These are phyloP conservation scores for Melanchra persicariae DNA, from an alignment of 2,888 invertebrate genomes.

Conservation along the genomic window DNA sequence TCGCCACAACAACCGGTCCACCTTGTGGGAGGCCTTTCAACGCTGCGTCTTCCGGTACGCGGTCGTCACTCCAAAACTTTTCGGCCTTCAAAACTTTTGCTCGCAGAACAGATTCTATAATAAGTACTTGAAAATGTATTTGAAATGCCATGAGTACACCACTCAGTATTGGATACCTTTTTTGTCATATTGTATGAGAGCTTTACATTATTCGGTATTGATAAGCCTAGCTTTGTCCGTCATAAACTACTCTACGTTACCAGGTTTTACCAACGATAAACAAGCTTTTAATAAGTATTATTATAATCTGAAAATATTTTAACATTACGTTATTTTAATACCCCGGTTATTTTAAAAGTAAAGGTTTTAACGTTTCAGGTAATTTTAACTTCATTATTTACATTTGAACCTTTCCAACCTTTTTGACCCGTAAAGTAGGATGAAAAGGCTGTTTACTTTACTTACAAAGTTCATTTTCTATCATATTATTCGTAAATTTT, in stretches of 20 bases:
- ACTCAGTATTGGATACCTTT: no score
- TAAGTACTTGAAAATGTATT: no score
- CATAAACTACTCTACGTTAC: no score
- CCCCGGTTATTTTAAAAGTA: conserved; percentile 15
- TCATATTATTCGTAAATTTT: conserved; percentile 14
- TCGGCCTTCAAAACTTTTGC: no score
- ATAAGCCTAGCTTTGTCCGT: neutral
- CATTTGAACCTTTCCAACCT: conserved; percentile 53
- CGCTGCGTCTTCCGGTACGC: no score
- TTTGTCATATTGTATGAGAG: neutral
- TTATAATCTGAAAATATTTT: neutral
- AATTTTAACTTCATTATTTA: conserved; percentile 62
- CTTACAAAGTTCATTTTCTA: conserved; percentile 15
- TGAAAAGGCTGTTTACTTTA: conserved; percentile 50
- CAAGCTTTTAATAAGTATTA: neutral
- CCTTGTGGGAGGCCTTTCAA: no score
- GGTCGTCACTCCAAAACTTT: no score
- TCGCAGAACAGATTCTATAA: no score
- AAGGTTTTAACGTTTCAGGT: conserved; percentile 46
- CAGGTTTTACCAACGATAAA: neutral
- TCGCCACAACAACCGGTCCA: no score
- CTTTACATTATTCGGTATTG: neutral
- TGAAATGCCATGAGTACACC: no score
- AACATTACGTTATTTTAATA: conserved; percentile 15
- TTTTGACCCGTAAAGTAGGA: conserved; percentile 29